phyloP scores from a whole-genome alignment of 2,888 invertebrate genomes.

The Campoletis raptor region DNA sequence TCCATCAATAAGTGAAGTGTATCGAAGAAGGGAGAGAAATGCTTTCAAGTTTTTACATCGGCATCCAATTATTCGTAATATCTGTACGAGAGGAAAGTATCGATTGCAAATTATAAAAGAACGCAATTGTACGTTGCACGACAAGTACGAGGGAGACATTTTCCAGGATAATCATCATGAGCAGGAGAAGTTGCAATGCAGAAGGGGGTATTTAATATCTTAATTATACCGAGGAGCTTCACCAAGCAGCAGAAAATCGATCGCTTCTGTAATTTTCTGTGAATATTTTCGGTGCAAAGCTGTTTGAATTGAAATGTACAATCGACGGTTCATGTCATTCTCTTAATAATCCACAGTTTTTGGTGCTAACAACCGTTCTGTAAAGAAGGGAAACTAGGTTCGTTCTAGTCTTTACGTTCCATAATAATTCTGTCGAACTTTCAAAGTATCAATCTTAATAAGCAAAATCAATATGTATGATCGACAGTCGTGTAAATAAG shows the following conservation, averaged over 20 bases:
- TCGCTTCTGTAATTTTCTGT: constrained; percentile 1
- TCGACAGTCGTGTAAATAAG: not conserved
- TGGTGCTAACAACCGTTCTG: not conserved
- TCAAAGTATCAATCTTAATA: not conserved
- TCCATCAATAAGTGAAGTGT: too few relatives aligned
- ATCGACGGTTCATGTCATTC: not conserved
- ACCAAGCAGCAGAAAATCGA: constrained; percentile 36
- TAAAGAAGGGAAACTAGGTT: not conserved
- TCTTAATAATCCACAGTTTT: not conserved
- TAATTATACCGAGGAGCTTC: constrained; percentile 35
- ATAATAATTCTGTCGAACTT: not conserved
- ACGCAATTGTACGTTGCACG: constrained; percentile 7
- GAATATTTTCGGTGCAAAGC: not conserved
- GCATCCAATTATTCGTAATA: constrained; percentile 54
- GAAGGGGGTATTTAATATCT: constrained; percentile 42
- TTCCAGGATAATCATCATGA: constrained; percentile 55
- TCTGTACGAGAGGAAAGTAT: constrained; percentile 1
- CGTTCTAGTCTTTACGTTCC: not conserved
- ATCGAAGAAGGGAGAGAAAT: not conserved
- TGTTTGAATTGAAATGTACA: not conserved
- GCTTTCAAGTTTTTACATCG: constrained; percentile 3
- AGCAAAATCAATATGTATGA: not conserved
- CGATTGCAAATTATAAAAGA: constrained; percentile 46
- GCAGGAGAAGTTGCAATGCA: constrained; percentile 12
- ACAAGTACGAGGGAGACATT: constrained; percentile 15